Conservation (phyloP, 64 coral and sea anemone species). For the Exaiptasia diaphana region DNA sequence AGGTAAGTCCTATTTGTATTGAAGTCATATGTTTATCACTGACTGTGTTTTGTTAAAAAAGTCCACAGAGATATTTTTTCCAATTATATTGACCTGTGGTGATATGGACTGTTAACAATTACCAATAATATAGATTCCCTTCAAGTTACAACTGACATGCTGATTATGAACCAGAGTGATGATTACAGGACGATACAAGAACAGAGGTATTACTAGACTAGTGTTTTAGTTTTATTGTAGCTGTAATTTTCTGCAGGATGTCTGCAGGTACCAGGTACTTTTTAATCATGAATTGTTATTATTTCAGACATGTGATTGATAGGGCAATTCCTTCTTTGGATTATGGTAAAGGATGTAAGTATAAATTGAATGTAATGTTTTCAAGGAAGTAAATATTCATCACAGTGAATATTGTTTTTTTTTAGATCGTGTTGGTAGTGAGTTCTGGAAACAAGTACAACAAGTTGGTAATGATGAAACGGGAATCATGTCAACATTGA, state of each 20-base stretch:
- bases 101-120: neutral
- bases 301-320: conserved; percentile 78
- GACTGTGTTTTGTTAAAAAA: neutral
- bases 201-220: conserved; percentile 75
- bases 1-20: conserved; percentile 18
- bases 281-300: no score
- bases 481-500: conserved; percentile 89
- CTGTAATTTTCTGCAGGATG: neutral
- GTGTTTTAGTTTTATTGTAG: neutral
- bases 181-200: conserved; percentile 92
- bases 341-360: conserved; percentile 99
- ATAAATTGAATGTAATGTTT: neutral
- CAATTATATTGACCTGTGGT: neutral
- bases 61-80: no score
- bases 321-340: conserved; percentile 83
- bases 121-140: neutral
- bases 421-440: conserved; percentile 96
- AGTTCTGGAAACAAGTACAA: conserved; percentile 97
- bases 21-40: neutral
- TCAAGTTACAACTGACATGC: conserved; percentile 78
- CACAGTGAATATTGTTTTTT: neutral
- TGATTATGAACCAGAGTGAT: conserved; percentile 98
- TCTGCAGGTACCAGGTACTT: no score
- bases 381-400: neutral
- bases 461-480: conserved; percentile 88